Evolutionary conservation across 2,888 invertebrate genomes (phyloP).

Genomic region (Napeogenes sylphis): DNA sequence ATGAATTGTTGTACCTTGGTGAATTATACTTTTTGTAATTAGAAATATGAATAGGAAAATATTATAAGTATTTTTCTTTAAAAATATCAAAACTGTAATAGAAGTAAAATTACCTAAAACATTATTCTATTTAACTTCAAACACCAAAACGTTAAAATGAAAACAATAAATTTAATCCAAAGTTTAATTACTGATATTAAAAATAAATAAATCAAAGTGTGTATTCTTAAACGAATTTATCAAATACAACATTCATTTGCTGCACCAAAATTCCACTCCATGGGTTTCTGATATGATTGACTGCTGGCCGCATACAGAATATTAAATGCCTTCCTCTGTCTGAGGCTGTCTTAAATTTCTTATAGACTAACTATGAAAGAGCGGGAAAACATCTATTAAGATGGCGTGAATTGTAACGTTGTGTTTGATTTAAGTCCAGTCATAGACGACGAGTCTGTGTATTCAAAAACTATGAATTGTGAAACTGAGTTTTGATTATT

Average conservation of each 20-base stretch:
- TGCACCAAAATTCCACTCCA: slow-evolving; percentile 17
- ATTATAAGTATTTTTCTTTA: no score
- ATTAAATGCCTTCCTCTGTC: slow-evolving; percentile 11
- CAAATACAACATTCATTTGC: slow-evolving; percentile 27
- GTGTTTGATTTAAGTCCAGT: no score
- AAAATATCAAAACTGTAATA: no score
- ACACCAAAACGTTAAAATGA: no score
- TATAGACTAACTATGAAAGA: slow-evolving; percentile 4
- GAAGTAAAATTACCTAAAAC: background rate
- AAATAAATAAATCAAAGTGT: slow-evolving; percentile 10
- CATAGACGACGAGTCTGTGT: no score
- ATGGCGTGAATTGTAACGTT: no score
- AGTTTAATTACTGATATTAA: background rate
- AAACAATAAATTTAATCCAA: no score
- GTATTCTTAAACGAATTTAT: slow-evolving; percentile 14
- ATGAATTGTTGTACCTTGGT: slow-evolving; percentile 25
- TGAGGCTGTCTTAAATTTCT: slow-evolving; percentile 15
- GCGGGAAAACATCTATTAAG: background rate
- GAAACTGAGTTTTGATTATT: no score
- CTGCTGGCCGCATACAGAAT: slow-evolving; percentile 15
- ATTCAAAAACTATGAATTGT: no score
- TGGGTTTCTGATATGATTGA: slow-evolving; percentile 20
- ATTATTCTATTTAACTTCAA: background rate
- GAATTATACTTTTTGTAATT: background rate
- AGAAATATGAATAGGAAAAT: background rate